Conservation (phyloP, 1,140 invertebrate genomes). For the Rhynchophorus ferrugineus region DNA sequence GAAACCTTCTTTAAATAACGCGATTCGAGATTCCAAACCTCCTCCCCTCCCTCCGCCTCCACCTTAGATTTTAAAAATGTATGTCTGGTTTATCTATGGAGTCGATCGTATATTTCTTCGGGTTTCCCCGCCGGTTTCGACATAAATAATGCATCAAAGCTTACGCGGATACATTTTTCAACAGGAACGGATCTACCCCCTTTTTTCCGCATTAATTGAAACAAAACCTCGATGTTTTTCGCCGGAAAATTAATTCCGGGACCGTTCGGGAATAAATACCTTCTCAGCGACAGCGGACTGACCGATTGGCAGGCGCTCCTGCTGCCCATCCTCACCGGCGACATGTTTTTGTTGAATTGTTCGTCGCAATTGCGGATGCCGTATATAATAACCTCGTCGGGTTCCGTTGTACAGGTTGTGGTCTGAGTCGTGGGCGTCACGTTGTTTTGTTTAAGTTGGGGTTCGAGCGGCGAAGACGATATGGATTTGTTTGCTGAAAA, state of each 20-base stretch:
- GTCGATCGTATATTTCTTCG: neutral
- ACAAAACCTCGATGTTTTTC: too few relatives aligned
- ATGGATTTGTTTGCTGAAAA: conserved; percentile 10
- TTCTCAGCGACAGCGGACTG: conserved; percentile 31
- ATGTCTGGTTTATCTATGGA: neutral
- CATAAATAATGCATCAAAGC: neutral
- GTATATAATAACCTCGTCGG: conserved; percentile 16
- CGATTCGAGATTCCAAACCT: conserved; percentile 20
- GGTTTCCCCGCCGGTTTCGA: neutral
- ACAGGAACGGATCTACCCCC: too few relatives aligned
- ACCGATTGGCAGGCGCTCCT: conserved; percentile 29
- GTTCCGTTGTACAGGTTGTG: conserved; percentile 9
- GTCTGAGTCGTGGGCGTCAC: conserved; percentile 14
- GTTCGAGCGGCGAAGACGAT: conserved; percentile 13
- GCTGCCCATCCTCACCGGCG: conserved; percentile 22
- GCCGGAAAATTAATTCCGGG: too few relatives aligned
- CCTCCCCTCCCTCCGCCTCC: neutral
- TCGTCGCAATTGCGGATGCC: conserved; percentile 16
- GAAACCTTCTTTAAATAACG: too few relatives aligned
- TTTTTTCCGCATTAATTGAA: too few relatives aligned
- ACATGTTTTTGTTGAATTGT: conserved; percentile 25
- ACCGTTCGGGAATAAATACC: too few relatives aligned
- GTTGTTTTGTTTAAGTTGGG: conserved; percentile 14
- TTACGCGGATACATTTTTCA: neutral
- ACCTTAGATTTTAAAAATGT: neutral